phyloP scores from a whole-genome alignment of 2,797 vertebrate species.

The Leucoraja ocellata region DNA sequence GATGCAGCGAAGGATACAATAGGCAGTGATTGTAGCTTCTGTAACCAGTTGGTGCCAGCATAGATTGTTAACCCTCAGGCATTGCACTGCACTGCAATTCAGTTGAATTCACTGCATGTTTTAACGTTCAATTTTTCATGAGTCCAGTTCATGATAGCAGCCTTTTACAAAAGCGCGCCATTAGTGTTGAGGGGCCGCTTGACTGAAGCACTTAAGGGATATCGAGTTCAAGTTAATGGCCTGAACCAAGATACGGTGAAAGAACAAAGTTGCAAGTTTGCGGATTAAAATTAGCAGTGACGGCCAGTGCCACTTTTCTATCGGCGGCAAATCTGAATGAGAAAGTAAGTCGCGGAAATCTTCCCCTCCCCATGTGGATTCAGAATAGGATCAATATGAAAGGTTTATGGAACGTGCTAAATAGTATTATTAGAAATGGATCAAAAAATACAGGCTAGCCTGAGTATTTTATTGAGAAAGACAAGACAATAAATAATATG shows the following conservation, averaged over 20 bases:
- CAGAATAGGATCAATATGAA: background rate
- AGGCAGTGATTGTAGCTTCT: background rate
- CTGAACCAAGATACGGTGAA: background rate
- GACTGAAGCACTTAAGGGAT: background rate
- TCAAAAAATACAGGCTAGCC: too few species aligned
- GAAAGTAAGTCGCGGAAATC: background rate
- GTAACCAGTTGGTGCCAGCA: background rate
- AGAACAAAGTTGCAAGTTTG: background rate
- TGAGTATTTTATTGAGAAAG: too few species aligned
- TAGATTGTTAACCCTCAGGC: background rate
- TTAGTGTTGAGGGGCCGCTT: background rate
- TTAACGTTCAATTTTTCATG: background rate
- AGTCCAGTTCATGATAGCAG: background rate
- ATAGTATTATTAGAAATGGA: too few species aligned
- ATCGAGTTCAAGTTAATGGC: background rate
- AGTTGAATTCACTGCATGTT: background rate
- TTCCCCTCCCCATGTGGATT: background rate
- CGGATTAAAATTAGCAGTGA: background rate
- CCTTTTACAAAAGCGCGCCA: background rate
- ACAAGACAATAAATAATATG: too few species aligned
- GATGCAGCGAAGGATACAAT: background rate
- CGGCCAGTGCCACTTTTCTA: background rate
- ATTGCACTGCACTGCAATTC: too few species aligned
- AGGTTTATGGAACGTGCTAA: too few species aligned
- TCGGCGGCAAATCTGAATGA: background rate